phyloP scores from a whole-genome alignment of 2,113 vertebrate genomes.

The Manacus vitellinus region DNA sequence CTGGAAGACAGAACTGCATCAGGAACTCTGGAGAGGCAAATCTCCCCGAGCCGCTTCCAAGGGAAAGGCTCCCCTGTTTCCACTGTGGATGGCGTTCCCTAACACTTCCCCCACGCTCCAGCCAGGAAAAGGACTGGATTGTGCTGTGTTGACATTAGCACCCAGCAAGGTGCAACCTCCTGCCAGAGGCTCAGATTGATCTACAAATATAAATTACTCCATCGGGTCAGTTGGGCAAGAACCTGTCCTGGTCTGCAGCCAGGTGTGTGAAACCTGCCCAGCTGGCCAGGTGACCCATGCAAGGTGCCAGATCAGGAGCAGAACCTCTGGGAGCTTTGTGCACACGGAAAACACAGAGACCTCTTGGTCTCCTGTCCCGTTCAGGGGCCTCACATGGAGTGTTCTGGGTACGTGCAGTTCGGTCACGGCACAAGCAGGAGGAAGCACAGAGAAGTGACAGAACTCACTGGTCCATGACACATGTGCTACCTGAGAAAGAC shows the following conservation, averaged over 20 bases:
- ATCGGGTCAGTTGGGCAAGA: fast-evolving
- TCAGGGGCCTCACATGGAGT: fast-evolving
- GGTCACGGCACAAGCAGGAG: neutral
- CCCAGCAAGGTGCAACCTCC: neutral
- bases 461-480: neutral
- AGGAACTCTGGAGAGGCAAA: neutral
- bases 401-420: fast-evolving
- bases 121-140: neutral
- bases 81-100: fast-evolving
- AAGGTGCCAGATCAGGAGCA: neutral
- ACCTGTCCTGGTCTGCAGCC: neutral
- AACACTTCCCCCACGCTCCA: fast-evolving
- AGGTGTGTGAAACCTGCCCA: neutral
- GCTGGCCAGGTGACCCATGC: neutral
- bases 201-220: neutral
- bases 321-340: neutral
- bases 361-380: fast-evolving
- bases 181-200: neutral
- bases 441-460: neutral
- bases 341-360: neutral
- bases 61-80: fast-evolving
- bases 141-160: neutral
- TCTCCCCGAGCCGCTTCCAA: fast-evolving
- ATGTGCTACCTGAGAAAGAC: neutral
- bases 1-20: conserved; percentile 53